A percentile compares a stretch with the other conserved stretches of the same genome.
Evolutionary conservation across 2,888 invertebrate species (phyloP).

Genomic region (Orgyia antiqua): DNA sequence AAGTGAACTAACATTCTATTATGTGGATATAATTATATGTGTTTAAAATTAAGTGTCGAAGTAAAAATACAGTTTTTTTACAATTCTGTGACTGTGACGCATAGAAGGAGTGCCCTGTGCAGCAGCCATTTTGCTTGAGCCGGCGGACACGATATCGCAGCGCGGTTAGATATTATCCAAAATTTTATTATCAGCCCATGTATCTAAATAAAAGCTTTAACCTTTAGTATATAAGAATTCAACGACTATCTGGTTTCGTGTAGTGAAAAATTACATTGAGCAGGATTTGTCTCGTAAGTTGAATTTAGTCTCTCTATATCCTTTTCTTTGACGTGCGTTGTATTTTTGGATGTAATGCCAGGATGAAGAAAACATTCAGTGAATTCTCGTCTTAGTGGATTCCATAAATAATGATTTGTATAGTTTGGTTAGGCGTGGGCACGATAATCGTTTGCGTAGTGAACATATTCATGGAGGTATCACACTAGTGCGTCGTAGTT

Average conservation of each 20-base stretch:
- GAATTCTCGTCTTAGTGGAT: too few species aligned
- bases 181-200: slow-evolving; percentile 35
- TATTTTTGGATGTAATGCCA: slow-evolving; percentile 43
- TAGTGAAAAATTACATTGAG: slow-evolving; percentile 15
- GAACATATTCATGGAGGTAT: slow-evolving; percentile 35
- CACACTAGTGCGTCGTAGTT: slow-evolving; percentile 68
- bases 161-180: slow-evolving; percentile 53
- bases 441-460: slow-evolving; percentile 29
- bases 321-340: too few species aligned
- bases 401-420: too few species aligned
- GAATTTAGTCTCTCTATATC: too few species aligned
- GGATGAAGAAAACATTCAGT: too few species aligned
- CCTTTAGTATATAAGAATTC: slow-evolving; percentile 6
- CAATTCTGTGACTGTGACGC: slow-evolving; percentile 77
- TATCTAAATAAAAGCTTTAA: slow-evolving; percentile 12
- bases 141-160: slow-evolving; percentile 75
- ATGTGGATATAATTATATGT: slow-evolving; percentile 52
- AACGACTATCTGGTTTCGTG: slow-evolving; percentile 13
- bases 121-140: slow-evolving; percentile 78
- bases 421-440: slow-evolving; percentile 41
- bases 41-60: slow-evolving; percentile 41
- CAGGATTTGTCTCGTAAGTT: slow-evolving; percentile 34
- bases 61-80: slow-evolving; percentile 37
- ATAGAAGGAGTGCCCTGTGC: slow-evolving; percentile 79
- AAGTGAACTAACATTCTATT: slow-evolving; percentile 60